Evolutionary conservation across 2,113 vertebrate genomes (phyloP), one percentile per base, ranked within the genome.

Genomic region (Lathamus discolor): DNA sequence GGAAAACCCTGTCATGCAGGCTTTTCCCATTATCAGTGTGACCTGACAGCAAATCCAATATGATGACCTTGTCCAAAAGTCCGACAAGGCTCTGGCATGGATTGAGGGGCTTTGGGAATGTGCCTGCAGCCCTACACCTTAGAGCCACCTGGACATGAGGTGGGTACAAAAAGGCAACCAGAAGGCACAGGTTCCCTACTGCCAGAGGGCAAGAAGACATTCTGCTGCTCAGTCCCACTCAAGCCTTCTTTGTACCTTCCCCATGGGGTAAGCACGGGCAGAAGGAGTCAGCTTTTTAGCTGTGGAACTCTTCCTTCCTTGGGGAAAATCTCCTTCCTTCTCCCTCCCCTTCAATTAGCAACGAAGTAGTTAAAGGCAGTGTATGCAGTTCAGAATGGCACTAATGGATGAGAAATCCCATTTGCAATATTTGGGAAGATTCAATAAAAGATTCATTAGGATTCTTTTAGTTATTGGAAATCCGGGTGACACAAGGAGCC

Each of bases 371-470:
- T 91, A 83, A 89, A 85, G 54, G n/a, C 43, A 76, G 33, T 6
- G 23, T n/a, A 15, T 24, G 66, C 33, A 16, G 86, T 76, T 73
- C 62, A 92, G 63, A 87, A 31, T 76, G 81, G 83, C 52, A 76
- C 48, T 94, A 95, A 93, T 93, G 93, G 88, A 62, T 16, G 55
- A 79, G 77, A 90, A 90, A 92, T 43, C 15, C 77, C 70, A 90
- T 81, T 83, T 88, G 61, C 63, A 48, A 49, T 94, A 93, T 94
- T 75, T 91, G n/a, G 57, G 57, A 79, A 91, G 91, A 91, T 35
- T 59, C 77, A 91, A 82, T 93, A 94, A 95, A 97, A 85, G 41
- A 62, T 77, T 96, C 84, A 88, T 80, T 92, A 80, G 87, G 67
- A 90, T 96, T 88, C 69, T 88, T 88, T 51, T 70, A 86, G 82